Evolutionary conservation across 2,888 invertebrate genomes (phyloP).

Genomic region (Bugula neritina): DNA sequence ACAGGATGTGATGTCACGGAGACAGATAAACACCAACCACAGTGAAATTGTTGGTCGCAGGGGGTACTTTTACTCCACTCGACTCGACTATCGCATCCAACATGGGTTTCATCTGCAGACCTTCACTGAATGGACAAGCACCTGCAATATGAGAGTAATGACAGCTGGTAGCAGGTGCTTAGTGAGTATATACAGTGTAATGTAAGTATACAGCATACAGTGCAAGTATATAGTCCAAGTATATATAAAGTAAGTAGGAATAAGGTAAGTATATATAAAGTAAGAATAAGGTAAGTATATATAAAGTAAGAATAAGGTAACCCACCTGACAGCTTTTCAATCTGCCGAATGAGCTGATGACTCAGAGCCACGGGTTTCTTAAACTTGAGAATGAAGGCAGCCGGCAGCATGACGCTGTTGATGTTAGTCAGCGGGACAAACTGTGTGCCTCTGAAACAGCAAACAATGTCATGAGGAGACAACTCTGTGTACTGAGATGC

Average conservation of each 20-base stretch:
- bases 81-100: conserved; percentile 18
- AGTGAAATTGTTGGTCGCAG: conserved; percentile 1
- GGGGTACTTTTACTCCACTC: neutral
- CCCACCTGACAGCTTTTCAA: conserved; percentile 54
- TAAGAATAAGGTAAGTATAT: too few relatives aligned
- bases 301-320: too few relatives aligned
- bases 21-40: neutral
- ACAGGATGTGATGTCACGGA: too few relatives aligned
- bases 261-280: too few relatives aligned
- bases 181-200: too few relatives aligned
- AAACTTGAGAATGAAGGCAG: conserved; percentile 77
- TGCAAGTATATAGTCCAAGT: too few relatives aligned
- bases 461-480: too few relatives aligned
- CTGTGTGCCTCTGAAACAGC: conserved; percentile 64
- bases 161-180: too few relatives aligned
- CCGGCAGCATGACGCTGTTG: conserved; percentile 84
- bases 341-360: conserved; percentile 61
- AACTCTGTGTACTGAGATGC: too few relatives aligned
- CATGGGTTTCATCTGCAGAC: neutral
- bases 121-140: conserved; percentile 1
- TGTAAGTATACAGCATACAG: too few relatives aligned
- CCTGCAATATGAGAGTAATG: too few relatives aligned
- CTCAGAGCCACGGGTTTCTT: conserved; percentile 77
- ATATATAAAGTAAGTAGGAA: too few relatives aligned
- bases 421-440: conserved; percentile 73